Base-by-base conservation (phyloP, 2,888 invertebrate species). In the Kryphioiulus occultus region DNA sequence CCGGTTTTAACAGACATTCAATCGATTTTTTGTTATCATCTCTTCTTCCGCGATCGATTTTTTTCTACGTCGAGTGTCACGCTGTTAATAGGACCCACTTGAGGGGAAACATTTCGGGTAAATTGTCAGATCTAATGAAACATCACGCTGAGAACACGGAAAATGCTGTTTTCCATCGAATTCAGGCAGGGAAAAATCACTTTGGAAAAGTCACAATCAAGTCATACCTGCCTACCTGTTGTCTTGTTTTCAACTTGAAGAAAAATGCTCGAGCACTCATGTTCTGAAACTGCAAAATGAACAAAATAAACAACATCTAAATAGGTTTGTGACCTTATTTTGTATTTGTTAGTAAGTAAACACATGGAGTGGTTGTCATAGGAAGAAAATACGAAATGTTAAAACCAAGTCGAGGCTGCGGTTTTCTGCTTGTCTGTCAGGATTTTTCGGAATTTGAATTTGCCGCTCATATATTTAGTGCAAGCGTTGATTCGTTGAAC, bases 21-120 rank as follows among this genome's bases (percentile, higher is more conserved):
- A 68, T 68, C 59, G 59, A 68, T 68, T 68, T 68, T 68, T 53
- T 53, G 17, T 68, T 68, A 68, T 68, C 59, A 68, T 68, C 59
- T 22, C 22, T 68, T 26, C 59, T 68, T 68, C 59, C 59, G 59
- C 19, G 22, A 68, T 68, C 59, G 59, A 68, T 68, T 68, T 68
- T 68, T 68, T 68, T 22, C 59, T 39, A 3, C 22, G 59, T 22
- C 59, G 59, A 68, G 59, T 68, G 59, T 68, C 22, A 68, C 59
- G 22, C 22, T 68, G 59, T 68, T 68, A 68, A 68, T 68, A 68
- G 59, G 59, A 68, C 59, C 59, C 59, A 68, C 59, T 68, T 68
- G 59, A 68, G 59, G 59, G 9, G 59, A 68, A 68, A 68, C 59
- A 68, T 68, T 53, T 68, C 59, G 59, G 59, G 59, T 26, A 68